Percentiles rank a stretch among this genome's conserved stretches.
Conservation (phyloP, 2,888 invertebrate species). For the Synergus japonicus region DNA sequence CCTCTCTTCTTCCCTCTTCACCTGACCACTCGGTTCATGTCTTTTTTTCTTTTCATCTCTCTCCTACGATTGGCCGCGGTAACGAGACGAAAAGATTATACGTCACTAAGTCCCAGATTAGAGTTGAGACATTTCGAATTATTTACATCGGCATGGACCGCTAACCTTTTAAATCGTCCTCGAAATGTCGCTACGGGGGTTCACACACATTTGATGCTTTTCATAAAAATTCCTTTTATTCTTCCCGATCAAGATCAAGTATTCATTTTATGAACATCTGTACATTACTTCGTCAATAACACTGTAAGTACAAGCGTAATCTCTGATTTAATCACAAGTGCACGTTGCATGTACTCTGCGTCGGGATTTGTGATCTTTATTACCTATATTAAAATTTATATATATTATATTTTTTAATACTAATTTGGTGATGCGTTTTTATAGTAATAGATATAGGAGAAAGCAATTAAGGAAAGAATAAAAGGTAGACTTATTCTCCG, state of each 20-base stretch:
- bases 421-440: no score
- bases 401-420: no score
- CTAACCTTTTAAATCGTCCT: slow-evolving; percentile 57
- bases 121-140: slow-evolving; percentile 55
- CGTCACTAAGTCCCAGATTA: slow-evolving; percentile 58
- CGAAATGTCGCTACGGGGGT: slow-evolving; percentile 53
- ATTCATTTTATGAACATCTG: no score
- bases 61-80: slow-evolving; percentile 45
- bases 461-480: no score
- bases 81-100: slow-evolving; percentile 54
- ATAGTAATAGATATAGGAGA: no score
- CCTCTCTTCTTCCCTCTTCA: slow-evolving; percentile 50
- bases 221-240: slow-evolving; percentile 28
- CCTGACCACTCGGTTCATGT: not conserved
- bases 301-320: no score
- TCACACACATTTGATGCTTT: slow-evolving; percentile 33
- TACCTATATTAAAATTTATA: no score
- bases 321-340: no score
- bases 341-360: no score
- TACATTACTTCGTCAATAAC: no score
- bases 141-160: slow-evolving; percentile 51
- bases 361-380: no score
- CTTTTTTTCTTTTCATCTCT: slow-evolving; percentile 29
- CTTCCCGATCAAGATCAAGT: not conserved
- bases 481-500: no score